Percentiles rank a stretch among this genome's conserved stretches.
phyloP scores from a whole-genome alignment of 1,140 invertebrate species.

The Steinernema feltiae region DNA sequence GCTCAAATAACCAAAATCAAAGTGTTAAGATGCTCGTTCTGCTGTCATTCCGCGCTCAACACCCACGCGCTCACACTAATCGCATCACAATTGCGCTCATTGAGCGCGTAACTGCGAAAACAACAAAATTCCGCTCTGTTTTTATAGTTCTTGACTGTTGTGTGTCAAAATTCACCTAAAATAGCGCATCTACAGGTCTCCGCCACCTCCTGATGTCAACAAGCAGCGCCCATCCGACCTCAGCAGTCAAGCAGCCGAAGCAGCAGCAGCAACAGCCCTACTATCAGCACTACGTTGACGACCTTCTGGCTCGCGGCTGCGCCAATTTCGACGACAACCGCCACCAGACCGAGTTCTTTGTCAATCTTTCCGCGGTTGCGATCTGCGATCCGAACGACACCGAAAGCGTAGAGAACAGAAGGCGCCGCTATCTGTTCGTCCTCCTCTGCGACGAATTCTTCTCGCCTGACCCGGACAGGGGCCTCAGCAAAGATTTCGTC shows the following conservation, averaged over 20 bases:
- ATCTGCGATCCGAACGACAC: not conserved
- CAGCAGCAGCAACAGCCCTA: too few species aligned
- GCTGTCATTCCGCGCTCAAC: too few species aligned
- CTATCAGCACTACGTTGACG: not conserved
- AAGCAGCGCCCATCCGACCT: not conserved
- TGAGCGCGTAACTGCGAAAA: not conserved
- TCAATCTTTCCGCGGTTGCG: not conserved
- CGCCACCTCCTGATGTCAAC: slow-evolving; percentile 13
- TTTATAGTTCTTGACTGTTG: too few species aligned
- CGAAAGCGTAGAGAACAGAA: not conserved
- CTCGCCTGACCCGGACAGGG: not conserved
- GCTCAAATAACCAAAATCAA: too few species aligned
- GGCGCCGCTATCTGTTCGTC: not conserved
- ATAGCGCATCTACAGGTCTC: not conserved
- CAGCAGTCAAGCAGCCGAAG: too few species aligned
- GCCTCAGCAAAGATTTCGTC: not conserved
- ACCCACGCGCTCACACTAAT: too few species aligned
- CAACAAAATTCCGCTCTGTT: not conserved
- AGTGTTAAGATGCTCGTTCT: too few species aligned
- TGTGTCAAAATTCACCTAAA: not conserved
- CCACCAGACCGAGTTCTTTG: not conserved
- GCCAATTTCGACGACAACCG: not conserved
- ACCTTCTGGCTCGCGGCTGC: not conserved
- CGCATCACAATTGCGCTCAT: too few species aligned
- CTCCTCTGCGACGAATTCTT: not conserved